Conservation (phyloP, 2,797 vertebrate genomes). For the Schizopygopsis pylzovi region DNA sequence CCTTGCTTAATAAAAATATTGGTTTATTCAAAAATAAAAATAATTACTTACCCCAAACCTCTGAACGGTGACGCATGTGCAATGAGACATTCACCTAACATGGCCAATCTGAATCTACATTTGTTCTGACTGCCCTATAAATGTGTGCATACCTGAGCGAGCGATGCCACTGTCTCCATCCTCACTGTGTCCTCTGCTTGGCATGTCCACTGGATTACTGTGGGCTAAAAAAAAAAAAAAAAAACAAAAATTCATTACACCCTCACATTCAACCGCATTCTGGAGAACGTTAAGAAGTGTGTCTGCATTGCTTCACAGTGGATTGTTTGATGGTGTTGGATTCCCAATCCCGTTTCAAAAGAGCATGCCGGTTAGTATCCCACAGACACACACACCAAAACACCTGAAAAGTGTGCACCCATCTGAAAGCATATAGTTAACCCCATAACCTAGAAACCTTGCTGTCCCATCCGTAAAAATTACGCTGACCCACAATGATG, state of each 20-base stretch:
- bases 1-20: neutral
- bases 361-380: conserved; percentile 12
- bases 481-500: neutral
- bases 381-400: conserved; percentile 4
- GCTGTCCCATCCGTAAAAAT: neutral
- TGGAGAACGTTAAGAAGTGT: neutral
- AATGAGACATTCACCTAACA: neutral
- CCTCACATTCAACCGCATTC: neutral
- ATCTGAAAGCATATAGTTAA: conserved; percentile 8
- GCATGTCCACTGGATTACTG: conserved; percentile 90
- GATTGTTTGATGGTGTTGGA: conserved; percentile 5
- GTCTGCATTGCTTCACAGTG: neutral
- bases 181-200: conserved; percentile 85
- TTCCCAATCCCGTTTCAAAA: neutral
- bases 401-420: conserved; percentile 6
- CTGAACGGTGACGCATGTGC: neutral
- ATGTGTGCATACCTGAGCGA: conserved; percentile 80
- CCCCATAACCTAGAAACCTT: conserved; percentile 16
- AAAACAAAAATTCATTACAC: conserved; percentile 8
- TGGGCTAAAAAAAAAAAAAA: conserved; percentile 73
- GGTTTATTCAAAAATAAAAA: neutral
- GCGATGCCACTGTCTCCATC: conserved; percentile 88
- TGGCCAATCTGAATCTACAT: neutral
- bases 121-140: neutral
- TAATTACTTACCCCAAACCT: neutral